phyloP scores from a whole-genome alignment of 2,888 invertebrate species.

The Esperia sulphurella region DNA sequence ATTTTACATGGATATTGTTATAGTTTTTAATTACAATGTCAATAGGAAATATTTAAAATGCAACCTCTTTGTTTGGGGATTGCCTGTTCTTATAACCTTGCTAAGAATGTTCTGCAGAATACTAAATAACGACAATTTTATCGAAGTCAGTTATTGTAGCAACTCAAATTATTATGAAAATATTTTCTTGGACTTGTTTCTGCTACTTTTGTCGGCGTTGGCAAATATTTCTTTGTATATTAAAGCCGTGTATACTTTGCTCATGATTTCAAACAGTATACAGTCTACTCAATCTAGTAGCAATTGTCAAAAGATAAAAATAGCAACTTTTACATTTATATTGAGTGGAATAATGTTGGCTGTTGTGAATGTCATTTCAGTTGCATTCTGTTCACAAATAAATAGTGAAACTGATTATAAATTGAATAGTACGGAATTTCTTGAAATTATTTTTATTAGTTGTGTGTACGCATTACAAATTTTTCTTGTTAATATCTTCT shows the following conservation, averaged over 20 bases:
- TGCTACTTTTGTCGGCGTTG: not conserved
- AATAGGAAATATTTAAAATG: not conserved
- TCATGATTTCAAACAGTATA: not conserved
- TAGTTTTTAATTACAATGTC: not conserved
- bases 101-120: not conserved
- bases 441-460: no score
- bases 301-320: not conserved
- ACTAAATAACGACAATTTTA: no score
- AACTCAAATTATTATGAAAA: not conserved
- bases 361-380: not conserved
- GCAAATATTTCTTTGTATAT: not conserved
- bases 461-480: not conserved
- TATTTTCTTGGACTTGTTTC: not conserved
- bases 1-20: not conserved
- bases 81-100: not conserved
- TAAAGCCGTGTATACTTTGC: not conserved
- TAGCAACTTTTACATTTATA: constrained; percentile 1
- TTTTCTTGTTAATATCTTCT: not conserved
- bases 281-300: not conserved
- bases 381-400: not conserved
- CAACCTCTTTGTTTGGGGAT: not conserved
- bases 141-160: not conserved
- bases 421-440: not conserved
- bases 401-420: not conserved
- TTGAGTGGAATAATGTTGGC: not conserved